Evolutionary conservation across 2,113 vertebrate genomes (phyloP).

Genomic region (Vanacampus margaritifer): DNA sequence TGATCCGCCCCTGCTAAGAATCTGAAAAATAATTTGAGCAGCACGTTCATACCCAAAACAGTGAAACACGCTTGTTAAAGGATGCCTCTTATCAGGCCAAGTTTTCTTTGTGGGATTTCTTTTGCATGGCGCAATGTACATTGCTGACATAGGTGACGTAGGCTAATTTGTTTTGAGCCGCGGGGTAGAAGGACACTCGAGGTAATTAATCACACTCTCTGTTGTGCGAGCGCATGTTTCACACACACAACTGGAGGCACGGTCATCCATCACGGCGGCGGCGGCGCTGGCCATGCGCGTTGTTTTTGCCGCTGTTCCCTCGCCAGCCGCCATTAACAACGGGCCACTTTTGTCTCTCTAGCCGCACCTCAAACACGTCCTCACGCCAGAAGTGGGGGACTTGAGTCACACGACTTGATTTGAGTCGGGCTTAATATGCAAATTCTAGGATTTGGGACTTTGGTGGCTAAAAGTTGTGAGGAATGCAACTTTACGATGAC

Average conservation of each 20-base stretch:
- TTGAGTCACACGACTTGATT: background rate
- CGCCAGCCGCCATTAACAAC: constrained; percentile 55
- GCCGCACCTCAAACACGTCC: constrained; percentile 48
- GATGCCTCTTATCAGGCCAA: background rate
- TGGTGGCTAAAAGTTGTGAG: background rate
- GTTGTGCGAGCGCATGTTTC: constrained; percentile 37
- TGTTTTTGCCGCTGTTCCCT: constrained; percentile 42
- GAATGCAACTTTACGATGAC: too few relatives aligned
- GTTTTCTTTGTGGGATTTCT: background rate
- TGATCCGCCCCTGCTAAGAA: too few relatives aligned
- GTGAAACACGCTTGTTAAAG: background rate
- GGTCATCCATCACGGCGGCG: constrained; percentile 57
- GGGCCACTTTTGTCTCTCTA: constrained; percentile 67
- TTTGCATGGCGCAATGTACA: constrained; percentile 1
- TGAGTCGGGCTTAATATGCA: background rate
- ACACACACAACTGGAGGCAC: constrained; percentile 20
- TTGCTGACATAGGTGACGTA: constrained; percentile 7
- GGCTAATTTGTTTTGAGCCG: background rate
- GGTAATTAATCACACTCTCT: constrained; percentile 58
- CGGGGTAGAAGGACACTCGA: constrained; percentile 11
- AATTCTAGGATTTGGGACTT: background rate
- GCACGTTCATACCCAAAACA: too few relatives aligned
- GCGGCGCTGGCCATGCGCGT: background rate
- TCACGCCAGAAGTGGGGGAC: constrained; percentile 19
- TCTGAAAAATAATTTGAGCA: too few relatives aligned